Base-by-base conservation (phyloP, 2,888 invertebrate genomes). In the Drosophila recens region DNA sequence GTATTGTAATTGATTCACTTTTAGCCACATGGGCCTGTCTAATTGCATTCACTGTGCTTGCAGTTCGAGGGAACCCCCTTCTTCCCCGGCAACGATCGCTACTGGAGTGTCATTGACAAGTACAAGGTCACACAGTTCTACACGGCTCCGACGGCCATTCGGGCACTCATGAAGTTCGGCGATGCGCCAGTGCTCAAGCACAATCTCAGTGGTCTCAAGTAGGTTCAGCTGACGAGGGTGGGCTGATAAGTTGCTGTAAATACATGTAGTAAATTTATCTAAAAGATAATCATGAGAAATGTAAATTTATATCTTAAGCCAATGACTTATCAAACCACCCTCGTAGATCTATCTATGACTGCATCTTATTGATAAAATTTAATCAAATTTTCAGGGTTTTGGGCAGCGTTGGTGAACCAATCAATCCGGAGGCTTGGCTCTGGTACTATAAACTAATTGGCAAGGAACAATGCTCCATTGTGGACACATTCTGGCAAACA, bases 401-500 rank as follows among this genome's bases (percentile, higher is more conserved):
- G 82, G 99, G 99, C 61, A 98, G 98, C 71, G 99, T 99, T 1
- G 99, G 99, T 0, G 99, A 99, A 92, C 99, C 99, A 0, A 99
- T 99, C 79, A 99, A 99, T 93, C 97, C 98, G 0, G 99, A 99
- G 92, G 99, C 99, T 0, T 99, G 99, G 99, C 92, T 96, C 53
- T 99, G 99, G 99, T 99, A 98, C 93, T 96, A 98, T 92, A 94
- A 95, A 80, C 90, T 96, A 34, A 95, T 98, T 30, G 98, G 98
- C 4, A 94, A 95, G 71, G 95, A 95, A 51, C 95, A 95, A 75
- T 98, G 98, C 93, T 97, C 98, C 62, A 96, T 99, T 90, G 97
- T 97, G 0, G 99, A 99, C 92, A 99, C 99, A 0, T 99, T 98
- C 93, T 99, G 99, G 99, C 99, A 99, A 93, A 99, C 99, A 0